Evolutionary conservation across 2,888 invertebrate species (phyloP).

Genomic region (Thumatha senex): DNA sequence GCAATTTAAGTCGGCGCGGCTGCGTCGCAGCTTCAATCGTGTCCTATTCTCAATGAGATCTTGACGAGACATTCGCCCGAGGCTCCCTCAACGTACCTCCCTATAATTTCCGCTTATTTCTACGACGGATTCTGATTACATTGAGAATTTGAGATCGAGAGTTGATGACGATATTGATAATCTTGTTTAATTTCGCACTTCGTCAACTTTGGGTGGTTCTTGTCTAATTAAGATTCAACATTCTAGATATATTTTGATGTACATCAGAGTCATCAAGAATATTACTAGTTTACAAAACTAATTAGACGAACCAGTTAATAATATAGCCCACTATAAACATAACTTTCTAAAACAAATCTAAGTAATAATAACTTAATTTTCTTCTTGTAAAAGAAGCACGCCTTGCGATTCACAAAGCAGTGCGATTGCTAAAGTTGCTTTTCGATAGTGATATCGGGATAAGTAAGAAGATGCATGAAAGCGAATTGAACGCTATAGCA

Average conservation of each 20-base stretch:
- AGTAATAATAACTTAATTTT: no score
- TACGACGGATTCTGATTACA: slow-evolving; percentile 47
- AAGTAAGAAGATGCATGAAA: no score
- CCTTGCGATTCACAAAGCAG: no score
- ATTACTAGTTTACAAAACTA: slow-evolving; percentile 3
- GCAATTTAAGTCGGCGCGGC: slow-evolving; percentile 35
- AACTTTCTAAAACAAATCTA: no score
- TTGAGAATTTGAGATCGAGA: slow-evolving; percentile 34
- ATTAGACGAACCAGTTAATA: slow-evolving; percentile 9
- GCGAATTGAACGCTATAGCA: no score
- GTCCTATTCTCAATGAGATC: slow-evolving; percentile 39
- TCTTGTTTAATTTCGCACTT: slow-evolving; percentile 27
- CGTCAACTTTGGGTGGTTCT: slow-evolving; percentile 4
- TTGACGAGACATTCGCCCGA: slow-evolving; percentile 55
- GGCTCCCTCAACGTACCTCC: slow-evolving; percentile 54
- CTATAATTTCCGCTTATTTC: slow-evolving; percentile 60
- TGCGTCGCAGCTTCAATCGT: slow-evolving; percentile 20
- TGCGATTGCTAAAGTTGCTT: no score
- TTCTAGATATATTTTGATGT: not conserved
- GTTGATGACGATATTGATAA: slow-evolving; percentile 37
- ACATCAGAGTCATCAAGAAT: slow-evolving; percentile 1
- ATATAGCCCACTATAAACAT: not conserved
- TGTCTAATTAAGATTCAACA: not conserved
- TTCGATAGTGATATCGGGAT: no score
- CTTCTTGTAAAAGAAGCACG: no score